phyloP scores from a whole-genome alignment of 2,888 invertebrate species.

The Stegophylla sp. region DNA sequence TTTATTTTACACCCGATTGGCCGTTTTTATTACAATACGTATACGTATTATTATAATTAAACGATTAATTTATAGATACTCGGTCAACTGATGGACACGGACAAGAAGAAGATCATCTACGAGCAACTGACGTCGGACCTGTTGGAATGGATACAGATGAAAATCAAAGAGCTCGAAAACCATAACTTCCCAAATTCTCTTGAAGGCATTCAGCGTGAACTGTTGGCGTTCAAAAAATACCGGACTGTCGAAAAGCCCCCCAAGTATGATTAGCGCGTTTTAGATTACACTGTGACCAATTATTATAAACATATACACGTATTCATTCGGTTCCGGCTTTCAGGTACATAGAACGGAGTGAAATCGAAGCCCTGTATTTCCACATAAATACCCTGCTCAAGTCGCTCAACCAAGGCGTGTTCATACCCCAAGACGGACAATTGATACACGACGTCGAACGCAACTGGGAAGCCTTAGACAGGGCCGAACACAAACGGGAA shows the following conservation, averaged over 20 bases:
- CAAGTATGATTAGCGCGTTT: conserved; percentile 71
- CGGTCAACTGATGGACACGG: conserved; percentile 93
- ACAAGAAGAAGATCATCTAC: conserved; percentile 89
- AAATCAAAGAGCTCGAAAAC: conserved; percentile 82
- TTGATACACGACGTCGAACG: conserved; percentile 93
- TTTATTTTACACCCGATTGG: no score
- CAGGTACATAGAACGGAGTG: conserved; percentile 94
- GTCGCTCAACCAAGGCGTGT: conserved; percentile 87
- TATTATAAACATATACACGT: conserved; percentile 4
- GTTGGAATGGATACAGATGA: conserved; percentile 91
- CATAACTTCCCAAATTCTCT: conserved; percentile 91
- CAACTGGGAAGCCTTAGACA: conserved; percentile 91
- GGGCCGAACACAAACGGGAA: conserved; percentile 92
- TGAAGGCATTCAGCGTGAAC: conserved; percentile 90
- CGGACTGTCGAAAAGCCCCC: conserved; percentile 97
- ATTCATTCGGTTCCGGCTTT: conserved; percentile 29
- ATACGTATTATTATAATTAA: background rate
- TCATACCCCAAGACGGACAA: conserved; percentile 86
- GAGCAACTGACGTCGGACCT: conserved; percentile 82
- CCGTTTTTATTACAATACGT: no score
- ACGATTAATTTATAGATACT: conserved; percentile 79
- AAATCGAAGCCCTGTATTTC: conserved; percentile 95
- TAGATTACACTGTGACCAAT: conserved; percentile 23
- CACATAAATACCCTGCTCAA: conserved; percentile 95
- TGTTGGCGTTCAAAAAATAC: conserved; percentile 91